Percentiles rank a stretch among this genome's conserved stretches.
Evolutionary conservation across 2,113 vertebrate species (phyloP).

Genomic region (Cinclus cinclus): DNA sequence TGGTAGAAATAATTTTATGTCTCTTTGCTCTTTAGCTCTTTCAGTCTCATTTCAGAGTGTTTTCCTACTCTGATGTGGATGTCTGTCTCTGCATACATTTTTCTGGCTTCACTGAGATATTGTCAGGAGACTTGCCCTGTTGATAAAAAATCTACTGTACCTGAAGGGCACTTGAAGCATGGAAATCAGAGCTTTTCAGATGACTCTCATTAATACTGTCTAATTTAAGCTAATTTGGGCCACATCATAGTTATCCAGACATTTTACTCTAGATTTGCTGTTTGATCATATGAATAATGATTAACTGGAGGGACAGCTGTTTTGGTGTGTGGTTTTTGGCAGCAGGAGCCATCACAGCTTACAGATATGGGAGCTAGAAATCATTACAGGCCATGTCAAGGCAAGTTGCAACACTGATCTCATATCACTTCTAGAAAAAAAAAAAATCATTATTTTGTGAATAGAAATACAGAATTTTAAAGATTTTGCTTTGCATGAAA

Average conservation of each 20-base stretch:
- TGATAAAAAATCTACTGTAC: background rate
- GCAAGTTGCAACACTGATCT: conserved; percentile 78
- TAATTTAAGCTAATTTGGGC: conserved; percentile 70
- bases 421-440: conserved; percentile 77
- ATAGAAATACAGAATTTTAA: conserved; percentile 30
- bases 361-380: conserved; percentile 67
- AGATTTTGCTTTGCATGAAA: background rate
- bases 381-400: conserved; percentile 77
- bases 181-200: conserved; percentile 59
- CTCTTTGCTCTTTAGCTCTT: background rate
- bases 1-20: background rate
- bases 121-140: background rate
- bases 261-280: conserved; percentile 23
- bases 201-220: conserved; percentile 72
- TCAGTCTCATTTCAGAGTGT: background rate
- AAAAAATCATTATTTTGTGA: conserved; percentile 1
- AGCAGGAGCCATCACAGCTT: conserved; percentile 65
- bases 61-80: background rate
- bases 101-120: background rate
- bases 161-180: background rate
- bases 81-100: background rate
- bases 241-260: conserved; percentile 64
- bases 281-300: conserved; percentile 66
- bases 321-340: background rate
- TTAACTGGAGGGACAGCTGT: conserved; percentile 67